Conservation (phyloP, 2,888 invertebrate genomes). For the Drosophila algonquin region DNA sequence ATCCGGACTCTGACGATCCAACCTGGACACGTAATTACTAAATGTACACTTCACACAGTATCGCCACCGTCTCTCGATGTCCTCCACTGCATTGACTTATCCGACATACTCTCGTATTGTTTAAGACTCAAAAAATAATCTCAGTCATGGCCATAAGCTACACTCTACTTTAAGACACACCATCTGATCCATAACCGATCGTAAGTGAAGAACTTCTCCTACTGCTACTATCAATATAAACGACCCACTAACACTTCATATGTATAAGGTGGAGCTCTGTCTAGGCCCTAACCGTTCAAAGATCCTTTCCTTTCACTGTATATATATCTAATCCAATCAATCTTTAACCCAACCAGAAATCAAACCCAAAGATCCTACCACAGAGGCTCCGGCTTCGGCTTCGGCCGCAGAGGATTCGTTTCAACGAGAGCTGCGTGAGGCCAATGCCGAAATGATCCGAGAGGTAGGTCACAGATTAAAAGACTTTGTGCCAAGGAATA, state of each 20-base stretch:
- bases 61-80: neutral
- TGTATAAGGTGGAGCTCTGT: conserved; percentile 52
- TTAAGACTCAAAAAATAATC: conserved; percentile 52
- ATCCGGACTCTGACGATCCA: conserved; percentile 83
- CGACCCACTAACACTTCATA: conserved; percentile 24
- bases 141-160: conserved; percentile 23
- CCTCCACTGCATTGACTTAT: conserved; percentile 42
- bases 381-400: conserved; percentile 27
- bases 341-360: conserved; percentile 71
- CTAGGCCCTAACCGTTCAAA: conserved; percentile 57
- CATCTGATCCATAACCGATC: conserved; percentile 46
- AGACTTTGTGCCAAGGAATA: conserved; percentile 1
- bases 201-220: conserved; percentile 57
- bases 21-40: conserved; percentile 84
- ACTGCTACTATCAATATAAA: conserved; percentile 11
- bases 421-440: conserved; percentile 81
- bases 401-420: conserved; percentile 66
- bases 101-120: conserved; percentile 35
- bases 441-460: conserved; percentile 82
- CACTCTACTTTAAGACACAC: conserved; percentile 56
- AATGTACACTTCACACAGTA: conserved; percentile 62
- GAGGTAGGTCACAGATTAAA: conserved; percentile 75
- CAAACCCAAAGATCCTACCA: conserved; percentile 70
- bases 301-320: conserved; percentile 13
- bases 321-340: conserved; percentile 4